Evolutionary conservation across 2,113 vertebrate genomes (phyloP).

Genomic region (Proteles cristata): DNA sequence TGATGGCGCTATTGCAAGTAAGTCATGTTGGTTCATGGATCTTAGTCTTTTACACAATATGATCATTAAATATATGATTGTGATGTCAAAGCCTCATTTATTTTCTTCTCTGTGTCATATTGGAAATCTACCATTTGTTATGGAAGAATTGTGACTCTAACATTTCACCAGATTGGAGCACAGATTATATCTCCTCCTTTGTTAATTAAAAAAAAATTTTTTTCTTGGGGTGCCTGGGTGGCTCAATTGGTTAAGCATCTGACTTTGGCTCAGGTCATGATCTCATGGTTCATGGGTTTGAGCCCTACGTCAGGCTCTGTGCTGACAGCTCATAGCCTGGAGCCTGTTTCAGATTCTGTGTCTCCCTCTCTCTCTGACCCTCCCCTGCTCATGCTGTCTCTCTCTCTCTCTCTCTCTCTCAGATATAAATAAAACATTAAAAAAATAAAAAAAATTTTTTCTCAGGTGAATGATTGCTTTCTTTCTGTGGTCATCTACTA

Average conservation of each 20-base stretch:
- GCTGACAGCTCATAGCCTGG: no score
- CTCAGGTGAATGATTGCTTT: constrained; percentile 54
- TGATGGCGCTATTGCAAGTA: neutral
- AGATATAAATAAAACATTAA: no score
- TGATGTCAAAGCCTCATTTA: constrained; percentile 16
- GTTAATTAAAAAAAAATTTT: no score
- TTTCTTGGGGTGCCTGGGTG: no score
- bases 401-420: no score
- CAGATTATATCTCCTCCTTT: constrained; percentile 33
- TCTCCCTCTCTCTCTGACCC: no score
- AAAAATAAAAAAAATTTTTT: neutral
- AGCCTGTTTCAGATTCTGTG: no score
- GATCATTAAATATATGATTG: constrained; percentile 45
- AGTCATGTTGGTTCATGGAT: constrained; percentile 43
- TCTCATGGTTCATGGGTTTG: no score
- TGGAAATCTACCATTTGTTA: constrained; percentile 62
- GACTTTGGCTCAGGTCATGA: no score
- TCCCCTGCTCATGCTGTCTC: no score
- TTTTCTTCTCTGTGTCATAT: constrained; percentile 43
- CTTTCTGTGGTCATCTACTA: neutral
- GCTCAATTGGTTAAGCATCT: no score
- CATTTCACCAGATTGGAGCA: constrained; percentile 61
- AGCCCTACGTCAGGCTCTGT: no score
- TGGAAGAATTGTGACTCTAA: constrained; percentile 54
- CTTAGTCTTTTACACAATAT: constrained; percentile 1